Evolutionary conservation across 2,888 invertebrate genomes (phyloP).

Genomic region (Trilocha varians): DNA sequence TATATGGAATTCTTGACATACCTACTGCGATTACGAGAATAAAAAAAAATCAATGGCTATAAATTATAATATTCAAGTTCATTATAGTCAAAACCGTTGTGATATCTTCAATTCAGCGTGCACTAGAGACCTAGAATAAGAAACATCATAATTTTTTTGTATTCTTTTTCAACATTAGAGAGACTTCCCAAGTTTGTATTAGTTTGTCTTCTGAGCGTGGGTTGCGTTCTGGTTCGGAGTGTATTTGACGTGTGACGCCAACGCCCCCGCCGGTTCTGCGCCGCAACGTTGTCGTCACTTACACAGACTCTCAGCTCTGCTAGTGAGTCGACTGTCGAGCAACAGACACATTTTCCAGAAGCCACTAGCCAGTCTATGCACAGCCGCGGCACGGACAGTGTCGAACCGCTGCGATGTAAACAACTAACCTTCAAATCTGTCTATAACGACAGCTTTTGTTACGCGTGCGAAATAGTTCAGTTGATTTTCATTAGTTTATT

Average conservation of each 20-base stretch:
- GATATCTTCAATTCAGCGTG: too few relatives aligned
- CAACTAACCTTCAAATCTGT: constrained; percentile 59
- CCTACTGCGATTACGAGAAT: too few relatives aligned
- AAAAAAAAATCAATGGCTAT: too few relatives aligned
- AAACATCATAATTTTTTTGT: too few relatives aligned
- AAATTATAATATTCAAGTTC: too few relatives aligned
- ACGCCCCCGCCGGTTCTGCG: constrained; percentile 34
- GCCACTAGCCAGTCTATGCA: constrained; percentile 52
- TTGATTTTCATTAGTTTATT: constrained; percentile 34
- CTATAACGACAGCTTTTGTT: constrained; percentile 64
- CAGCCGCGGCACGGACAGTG: constrained; percentile 67
- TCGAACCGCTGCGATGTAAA: constrained; percentile 70
- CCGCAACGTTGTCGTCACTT: constrained; percentile 21
- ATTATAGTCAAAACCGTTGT: too few relatives aligned
- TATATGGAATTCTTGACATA: too few relatives aligned
- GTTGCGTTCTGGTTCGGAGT: constrained; percentile 17
- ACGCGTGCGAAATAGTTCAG: constrained; percentile 42
- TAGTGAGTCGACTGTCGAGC: constrained; percentile 14
- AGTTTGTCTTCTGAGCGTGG: not conserved
- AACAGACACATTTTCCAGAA: constrained; percentile 6
- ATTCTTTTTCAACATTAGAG: too few relatives aligned
- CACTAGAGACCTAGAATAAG: too few relatives aligned
- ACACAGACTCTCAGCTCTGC: constrained; percentile 16
- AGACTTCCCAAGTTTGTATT: not conserved
- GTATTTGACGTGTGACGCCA: constrained; percentile 52